Conservation (phyloP, 2,888 invertebrate species). For the Odontothrips loti region DNA sequence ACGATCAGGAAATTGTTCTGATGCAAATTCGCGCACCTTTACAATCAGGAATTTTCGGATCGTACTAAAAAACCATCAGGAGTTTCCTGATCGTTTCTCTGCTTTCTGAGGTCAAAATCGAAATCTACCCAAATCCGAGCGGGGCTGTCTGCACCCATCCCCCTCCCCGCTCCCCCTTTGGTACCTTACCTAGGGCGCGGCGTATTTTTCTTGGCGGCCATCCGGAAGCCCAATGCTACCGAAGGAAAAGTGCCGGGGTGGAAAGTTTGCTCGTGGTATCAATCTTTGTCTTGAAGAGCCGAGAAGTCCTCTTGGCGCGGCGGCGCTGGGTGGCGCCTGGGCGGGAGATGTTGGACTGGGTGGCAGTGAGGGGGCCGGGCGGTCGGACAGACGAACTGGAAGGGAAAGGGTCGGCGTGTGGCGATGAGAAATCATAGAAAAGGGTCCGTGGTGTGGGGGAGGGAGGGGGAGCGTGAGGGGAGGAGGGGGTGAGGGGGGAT, state of each 20-base stretch:
- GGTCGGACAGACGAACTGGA: neutral
- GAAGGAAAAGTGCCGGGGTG: neutral
- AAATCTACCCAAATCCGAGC: too few relatives aligned
- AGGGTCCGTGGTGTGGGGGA: neutral
- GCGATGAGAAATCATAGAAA: neutral
- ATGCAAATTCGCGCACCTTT: too few relatives aligned
- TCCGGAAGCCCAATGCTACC: neutral
- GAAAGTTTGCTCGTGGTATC: neutral
- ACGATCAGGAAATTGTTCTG: too few relatives aligned
- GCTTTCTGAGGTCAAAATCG: too few relatives aligned
- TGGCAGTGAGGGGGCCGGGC: neutral
- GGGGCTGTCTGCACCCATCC: too few relatives aligned
- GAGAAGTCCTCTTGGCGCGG: neutral
- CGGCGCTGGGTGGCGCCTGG: neutral
- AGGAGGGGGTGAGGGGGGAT: neutral
- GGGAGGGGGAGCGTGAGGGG: neutral
- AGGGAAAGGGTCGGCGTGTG: neutral
- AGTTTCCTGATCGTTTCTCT: too few relatives aligned
- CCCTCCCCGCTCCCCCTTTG: neutral
- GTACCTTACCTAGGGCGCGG: neutral
- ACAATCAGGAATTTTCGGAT: too few relatives aligned
- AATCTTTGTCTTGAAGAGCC: neutral
- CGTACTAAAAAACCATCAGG: too few relatives aligned
- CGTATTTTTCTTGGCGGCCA: neutral
- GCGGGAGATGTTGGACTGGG: neutral